Evolutionary conservation across 2,113 vertebrate species (phyloP).

Genomic region (Macquaria ambigua): DNA sequence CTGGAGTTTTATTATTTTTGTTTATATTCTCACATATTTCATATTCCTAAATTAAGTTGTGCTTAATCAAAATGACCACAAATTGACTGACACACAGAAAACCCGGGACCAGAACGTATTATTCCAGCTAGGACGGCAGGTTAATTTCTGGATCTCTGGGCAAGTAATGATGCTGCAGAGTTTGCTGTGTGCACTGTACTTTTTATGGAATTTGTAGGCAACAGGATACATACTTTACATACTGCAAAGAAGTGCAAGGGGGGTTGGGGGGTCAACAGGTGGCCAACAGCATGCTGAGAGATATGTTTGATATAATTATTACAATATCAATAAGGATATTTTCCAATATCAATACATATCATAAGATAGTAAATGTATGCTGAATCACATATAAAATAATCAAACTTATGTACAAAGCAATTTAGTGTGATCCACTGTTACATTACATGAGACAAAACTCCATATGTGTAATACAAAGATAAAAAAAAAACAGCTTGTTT

Average conservation of each 20-base stretch:
- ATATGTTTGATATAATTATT: not conserved
- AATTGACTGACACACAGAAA: not conserved
- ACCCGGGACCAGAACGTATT: not conserved
- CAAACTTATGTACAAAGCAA: not conserved
- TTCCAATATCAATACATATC: not conserved
- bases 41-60: not conserved
- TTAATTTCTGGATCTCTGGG: not conserved
- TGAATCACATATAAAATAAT: not conserved
- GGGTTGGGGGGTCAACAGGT: not conserved
- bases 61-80: not conserved
- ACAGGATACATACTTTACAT: not conserved
- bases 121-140: not conserved
- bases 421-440: not conserved
- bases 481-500: not conserved
- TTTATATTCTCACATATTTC: not conserved
- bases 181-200: not conserved
- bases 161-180: conserved; percentile 6
- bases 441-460: not conserved
- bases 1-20: not conserved
- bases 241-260: not conserved
- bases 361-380: no score
- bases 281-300: not conserved
- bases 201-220: not conserved
- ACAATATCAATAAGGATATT: not conserved
- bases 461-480: not conserved